Percentiles rank a stretch among this genome's conserved stretches.
phyloP scores from a whole-genome alignment of 2,113 vertebrate species.

The Melanerpes aurifrons region DNA sequence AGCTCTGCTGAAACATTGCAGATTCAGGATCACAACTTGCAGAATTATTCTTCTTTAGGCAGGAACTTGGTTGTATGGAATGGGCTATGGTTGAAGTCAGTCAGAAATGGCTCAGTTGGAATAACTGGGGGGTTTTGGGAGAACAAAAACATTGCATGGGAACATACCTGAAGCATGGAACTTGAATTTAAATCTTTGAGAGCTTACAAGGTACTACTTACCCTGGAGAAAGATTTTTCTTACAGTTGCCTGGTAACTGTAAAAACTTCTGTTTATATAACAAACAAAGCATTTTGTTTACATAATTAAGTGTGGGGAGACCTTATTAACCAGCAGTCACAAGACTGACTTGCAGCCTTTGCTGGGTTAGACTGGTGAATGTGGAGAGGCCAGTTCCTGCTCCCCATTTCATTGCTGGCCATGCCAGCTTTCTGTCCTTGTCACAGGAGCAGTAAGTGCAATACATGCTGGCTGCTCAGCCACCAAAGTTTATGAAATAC shows the following conservation, averaged over 20 bases:
- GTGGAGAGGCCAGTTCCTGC: not conserved
- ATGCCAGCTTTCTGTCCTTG: not conserved
- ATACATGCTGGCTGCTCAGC: not conserved
- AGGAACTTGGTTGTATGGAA: not conserved
- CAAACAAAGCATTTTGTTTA: not conserved
- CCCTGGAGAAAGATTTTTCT: not conserved
- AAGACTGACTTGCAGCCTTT: not conserved
- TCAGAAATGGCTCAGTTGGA: slow-evolving; percentile 1
- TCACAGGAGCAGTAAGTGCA: not conserved
- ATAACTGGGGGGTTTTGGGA: not conserved
- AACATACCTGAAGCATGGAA: not conserved
- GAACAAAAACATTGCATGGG: not conserved
- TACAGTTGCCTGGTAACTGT: not conserved
- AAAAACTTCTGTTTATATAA: not conserved
- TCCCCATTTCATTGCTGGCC: not conserved
- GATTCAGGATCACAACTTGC: not conserved
- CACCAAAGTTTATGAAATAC: not conserved
- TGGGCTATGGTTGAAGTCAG: not conserved
- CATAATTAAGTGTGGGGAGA: not conserved
- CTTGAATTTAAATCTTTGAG: not conserved
- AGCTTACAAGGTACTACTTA: not conserved
- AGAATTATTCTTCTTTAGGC: not conserved
- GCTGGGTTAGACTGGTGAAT: not conserved
- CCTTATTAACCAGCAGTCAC: not conserved
- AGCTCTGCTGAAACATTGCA: not conserved